Base-by-base conservation (phyloP, 2,113 vertebrate species). In the Siphamia tubifer region DNA sequence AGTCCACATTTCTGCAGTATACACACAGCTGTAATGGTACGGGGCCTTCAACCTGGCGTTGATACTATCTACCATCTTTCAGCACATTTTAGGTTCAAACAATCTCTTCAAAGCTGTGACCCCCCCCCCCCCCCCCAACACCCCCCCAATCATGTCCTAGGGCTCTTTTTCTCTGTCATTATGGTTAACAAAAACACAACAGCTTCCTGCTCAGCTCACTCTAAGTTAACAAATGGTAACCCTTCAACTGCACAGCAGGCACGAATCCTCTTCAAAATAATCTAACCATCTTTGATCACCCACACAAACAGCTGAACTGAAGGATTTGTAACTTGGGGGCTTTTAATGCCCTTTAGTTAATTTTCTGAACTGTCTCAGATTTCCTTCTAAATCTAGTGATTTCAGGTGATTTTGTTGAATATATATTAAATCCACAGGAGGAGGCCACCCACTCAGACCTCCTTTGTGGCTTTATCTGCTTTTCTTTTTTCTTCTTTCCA, bases 151-250 rank as follows among this genome's bases (percentile, higher is more conserved):
- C 63, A 63, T 69, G 74, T 57, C 86, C 52, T 2, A 20, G 49
- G 82, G 88, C 55, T 44, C 65, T 27, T 56, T 64, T 83, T 34
- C 78, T 83, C 83, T 90, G 79, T 90, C 65, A 91, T 90, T 90
- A 91, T 48, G 56, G 69, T 69, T 68, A 53, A 67, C 68, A 78
- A 82, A 85, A 74, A 80, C 49, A 43, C 68, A 54, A 35, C 1
- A 6, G 77, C 83, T 89, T 90, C 83, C 87, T 87, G 84, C 57
- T 77, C 62, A 40, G 60, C 66, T 84, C 48, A 65, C 62, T 54
- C 64, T 34, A 66, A 54, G 42, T 51, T 72, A 82, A 81, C 79
- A 88, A 87, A 90, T 79, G 69, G 45, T 74, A 35, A 81, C 63
- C 74, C 61, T 48, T 79, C 73, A 68, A 44, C 65, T 73, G 40